Conservation (phyloP, 2,888 invertebrate genomes). For the Drosophila cracens region DNA sequence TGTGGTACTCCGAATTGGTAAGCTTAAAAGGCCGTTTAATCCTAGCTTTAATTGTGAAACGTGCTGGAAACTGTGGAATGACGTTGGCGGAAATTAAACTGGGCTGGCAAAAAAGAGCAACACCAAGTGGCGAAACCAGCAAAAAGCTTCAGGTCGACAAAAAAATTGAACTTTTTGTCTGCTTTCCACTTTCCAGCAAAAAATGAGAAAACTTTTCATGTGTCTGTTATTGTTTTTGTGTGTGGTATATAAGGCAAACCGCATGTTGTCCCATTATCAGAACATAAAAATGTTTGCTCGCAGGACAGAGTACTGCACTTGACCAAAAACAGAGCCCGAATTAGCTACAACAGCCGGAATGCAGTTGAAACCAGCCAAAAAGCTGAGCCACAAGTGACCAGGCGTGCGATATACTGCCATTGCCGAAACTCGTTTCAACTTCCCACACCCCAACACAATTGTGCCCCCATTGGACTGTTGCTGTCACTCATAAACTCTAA, state of each 20-base stretch:
- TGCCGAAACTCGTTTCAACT: conserved; percentile 11
- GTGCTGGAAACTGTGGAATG: conserved; percentile 14
- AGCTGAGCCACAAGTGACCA: conserved; percentile 12
- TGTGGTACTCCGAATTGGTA: conserved; percentile 5
- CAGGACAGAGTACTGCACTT: conserved; percentile 56
- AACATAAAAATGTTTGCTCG: conserved; percentile 61
- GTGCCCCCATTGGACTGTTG: conserved; percentile 57
- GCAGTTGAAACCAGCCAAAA: conserved; percentile 21
- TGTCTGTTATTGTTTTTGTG: conserved; percentile 13
- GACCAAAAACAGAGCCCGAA: conserved; percentile 66
- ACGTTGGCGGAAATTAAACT: conserved; percentile 44
- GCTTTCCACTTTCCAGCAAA: conserved; percentile 23
- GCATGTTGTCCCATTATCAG: conserved; percentile 72
- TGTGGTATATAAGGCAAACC: conserved; percentile 32
- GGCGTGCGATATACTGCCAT: conserved; percentile 5
- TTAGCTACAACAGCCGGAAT: conserved; percentile 51
- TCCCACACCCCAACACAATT: background rate
- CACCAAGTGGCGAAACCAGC: conserved; percentile 5
- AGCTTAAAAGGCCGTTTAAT: conserved; percentile 30
- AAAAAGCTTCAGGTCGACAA: conserved; percentile 30
- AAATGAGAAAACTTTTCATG: conserved; percentile 33
- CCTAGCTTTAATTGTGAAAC: conserved; percentile 6
- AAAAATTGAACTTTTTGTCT: conserved; percentile 15
- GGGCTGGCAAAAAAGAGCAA: conserved; percentile 13
- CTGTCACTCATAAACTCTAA: conserved; percentile 72